Percentiles rank a stretch among this genome's conserved stretches.
Evolutionary conservation across 1,140 invertebrate species (phyloP).

Genomic region (Halyomorpha halys): DNA sequence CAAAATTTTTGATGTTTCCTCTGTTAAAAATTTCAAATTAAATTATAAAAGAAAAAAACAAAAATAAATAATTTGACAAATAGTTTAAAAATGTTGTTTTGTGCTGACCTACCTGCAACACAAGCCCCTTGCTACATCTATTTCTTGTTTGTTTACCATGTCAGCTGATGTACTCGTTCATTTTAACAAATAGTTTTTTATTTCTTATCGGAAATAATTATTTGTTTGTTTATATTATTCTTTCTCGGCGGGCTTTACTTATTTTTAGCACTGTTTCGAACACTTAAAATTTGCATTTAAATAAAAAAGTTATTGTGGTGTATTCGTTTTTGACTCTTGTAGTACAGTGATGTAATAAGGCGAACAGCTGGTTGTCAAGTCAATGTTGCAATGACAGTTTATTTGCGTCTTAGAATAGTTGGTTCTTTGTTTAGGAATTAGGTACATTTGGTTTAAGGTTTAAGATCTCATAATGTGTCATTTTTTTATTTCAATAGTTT

Average conservation of each 20-base stretch:
- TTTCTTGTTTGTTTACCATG: not conserved
- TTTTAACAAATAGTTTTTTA: not conserved
- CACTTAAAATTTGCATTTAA: not conserved
- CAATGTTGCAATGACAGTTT: slow-evolving; percentile 27
- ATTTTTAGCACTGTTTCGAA: not conserved
- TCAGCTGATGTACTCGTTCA: not conserved
- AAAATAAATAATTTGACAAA: slow-evolving; percentile 71
- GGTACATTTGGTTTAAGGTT: slow-evolving; percentile 1
- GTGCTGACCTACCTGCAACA: slow-evolving; percentile 2
- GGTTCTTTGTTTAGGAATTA: slow-evolving; percentile 13
- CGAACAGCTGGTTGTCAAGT: slow-evolving; percentile 26
- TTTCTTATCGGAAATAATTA: not conserved
- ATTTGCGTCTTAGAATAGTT: slow-evolving; percentile 25
- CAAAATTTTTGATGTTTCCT: no score
- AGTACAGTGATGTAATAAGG: slow-evolving; percentile 24
- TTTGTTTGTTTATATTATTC: not conserved
- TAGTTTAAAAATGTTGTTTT: not conserved
- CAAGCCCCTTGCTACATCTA: not conserved
- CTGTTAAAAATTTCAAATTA: no score
- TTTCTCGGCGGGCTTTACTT: not conserved
- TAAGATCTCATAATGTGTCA: slow-evolving; percentile 6
- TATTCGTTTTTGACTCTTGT: slow-evolving; percentile 16
- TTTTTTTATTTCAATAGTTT: not conserved
- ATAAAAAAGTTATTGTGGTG: not conserved
- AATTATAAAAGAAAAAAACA: slow-evolving; percentile 55